Evolutionary conservation across 1,140 invertebrate species (phyloP), one percentile per base, ranked within the genome.

Genomic region (Spodoptera frugiperda): DNA sequence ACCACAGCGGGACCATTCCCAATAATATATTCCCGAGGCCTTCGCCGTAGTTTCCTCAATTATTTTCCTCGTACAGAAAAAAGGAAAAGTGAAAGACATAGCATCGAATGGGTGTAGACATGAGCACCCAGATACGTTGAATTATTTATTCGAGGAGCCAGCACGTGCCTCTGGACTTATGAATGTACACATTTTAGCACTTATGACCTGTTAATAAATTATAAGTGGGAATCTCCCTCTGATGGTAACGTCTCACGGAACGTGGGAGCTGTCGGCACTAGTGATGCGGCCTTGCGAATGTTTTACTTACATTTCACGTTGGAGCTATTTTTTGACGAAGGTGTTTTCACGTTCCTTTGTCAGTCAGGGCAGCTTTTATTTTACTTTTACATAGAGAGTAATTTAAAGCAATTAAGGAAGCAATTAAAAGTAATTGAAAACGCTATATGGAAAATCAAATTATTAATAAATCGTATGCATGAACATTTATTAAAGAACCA

Each of bases 161-260:
- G 80, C 84, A 82, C 82, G 81, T 79, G 77, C 74, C 83, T 53
- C 78, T 82, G 89, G 90, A 90, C 91, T 90, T 89, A 93, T 88
- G 84, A 90, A 89, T 89, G 88, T 90, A 94, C 92, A 93, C 88
- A 93, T 88, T 93, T 93, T 90, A 90, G 91, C 93, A 93, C 92
- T 94, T 91, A 93, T 90, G 85, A 88, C 81, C 84, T 87, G 89
- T 93, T 93, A 93, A 94, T 94, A 94, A 94, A 94, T 94, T 91
- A 94, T 93, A 87, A 86, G 82, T 86, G 81, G 78, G 84, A 84
- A 85, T 87, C 71, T 83, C 49, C 77, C 78, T 63, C 80, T 85
- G 87, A 90, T 91, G 87, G 87, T 76, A 51, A 72, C 73, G 72
- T 85, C 87, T 85, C 87, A 89, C 86, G 87, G 73, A 84, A 87